phyloP scores from a whole-genome alignment of 2,797 vertebrate species.

The Poeciliopsis presidionis region DNA sequence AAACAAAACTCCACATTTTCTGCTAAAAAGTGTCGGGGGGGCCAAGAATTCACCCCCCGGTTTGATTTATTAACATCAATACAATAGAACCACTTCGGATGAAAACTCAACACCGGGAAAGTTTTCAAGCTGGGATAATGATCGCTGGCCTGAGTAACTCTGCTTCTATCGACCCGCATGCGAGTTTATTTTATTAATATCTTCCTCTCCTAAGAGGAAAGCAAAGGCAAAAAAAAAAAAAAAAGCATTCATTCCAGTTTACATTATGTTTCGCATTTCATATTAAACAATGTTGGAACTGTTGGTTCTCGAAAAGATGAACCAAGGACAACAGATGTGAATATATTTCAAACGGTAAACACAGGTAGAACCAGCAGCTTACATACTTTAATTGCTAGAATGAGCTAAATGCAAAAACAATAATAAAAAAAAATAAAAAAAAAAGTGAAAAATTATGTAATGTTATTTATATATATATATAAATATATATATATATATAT shows the following conservation, averaged over 20 bases:
- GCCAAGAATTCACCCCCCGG: not conserved
- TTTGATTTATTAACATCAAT: not conserved
- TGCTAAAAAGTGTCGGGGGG: not conserved
- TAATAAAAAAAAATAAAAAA: too few species aligned
- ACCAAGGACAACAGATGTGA: not conserved
- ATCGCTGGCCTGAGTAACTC: not conserved
- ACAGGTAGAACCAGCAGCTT: not conserved
- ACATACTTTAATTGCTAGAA: not conserved
- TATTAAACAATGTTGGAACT: not conserved
- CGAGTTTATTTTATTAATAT: not conserved
- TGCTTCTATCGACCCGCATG: not conserved
- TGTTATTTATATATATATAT: not conserved
- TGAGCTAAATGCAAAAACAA: not conserved
- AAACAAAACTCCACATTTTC: not conserved
- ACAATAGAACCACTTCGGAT: not conserved
- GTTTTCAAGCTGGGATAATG: not conserved
- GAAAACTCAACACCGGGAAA: not conserved
- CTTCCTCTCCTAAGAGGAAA: not conserved
- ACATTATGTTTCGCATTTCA: not conserved
- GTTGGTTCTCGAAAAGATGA: not conserved
- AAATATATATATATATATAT: not conserved
- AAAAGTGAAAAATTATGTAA: not conserved
- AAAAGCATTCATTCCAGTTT: slow-evolving; percentile 4
- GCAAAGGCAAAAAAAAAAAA: not conserved
- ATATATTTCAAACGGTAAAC: not conserved